Evolutionary conservation across 2,888 invertebrate species (phyloP), one percentile per base, ranked within the genome.

Genomic region (Onthophagus sagittarius): DNA sequence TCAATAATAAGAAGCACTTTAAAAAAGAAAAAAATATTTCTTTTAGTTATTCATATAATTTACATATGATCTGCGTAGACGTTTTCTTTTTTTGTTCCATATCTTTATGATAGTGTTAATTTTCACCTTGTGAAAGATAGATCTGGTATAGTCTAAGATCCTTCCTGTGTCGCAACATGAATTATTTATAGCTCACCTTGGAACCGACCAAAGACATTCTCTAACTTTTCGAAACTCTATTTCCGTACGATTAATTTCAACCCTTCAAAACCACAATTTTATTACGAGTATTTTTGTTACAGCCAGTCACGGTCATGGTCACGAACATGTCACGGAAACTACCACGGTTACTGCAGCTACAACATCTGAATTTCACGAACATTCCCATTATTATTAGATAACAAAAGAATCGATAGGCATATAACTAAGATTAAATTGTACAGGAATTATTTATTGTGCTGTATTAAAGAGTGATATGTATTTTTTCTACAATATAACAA

Each of bases 231-330:
- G 6, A 13, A 62, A 63, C 7, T 63, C 63, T 63, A 15, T 1
- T 14, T 63, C 13, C 63, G 63, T 15, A 15, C 14, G 63, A 63
- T n/a, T 53, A 53, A 53, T 53, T 4, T 53, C 39, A 53, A 53
- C 39, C 39, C 39, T 3, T 23, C 23, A 23, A 23, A 23, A 2
- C 3, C 23, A 23, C 39, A 53, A 53, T 9, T 53, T 53, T 53
- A 53, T 11, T 53, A 11, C 11, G 39, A 53, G 9, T 67, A 31
- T 6, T 67, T 31, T 67, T 67, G 23, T 67, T 67, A 11, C 67
- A 67, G 67, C 67, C 5, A 32, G 67, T 67, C 67, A 67, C 31
- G 67, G 67, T 23, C 67, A 67, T n/a, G 67, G 31, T 67, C 67
- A 67, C 31, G 67, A 67, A 67, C 67, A 67, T 23, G 5, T 32